Evolutionary conservation across 1,140 invertebrate genomes (phyloP).

Genomic region (Polypedilum pembai): DNA sequence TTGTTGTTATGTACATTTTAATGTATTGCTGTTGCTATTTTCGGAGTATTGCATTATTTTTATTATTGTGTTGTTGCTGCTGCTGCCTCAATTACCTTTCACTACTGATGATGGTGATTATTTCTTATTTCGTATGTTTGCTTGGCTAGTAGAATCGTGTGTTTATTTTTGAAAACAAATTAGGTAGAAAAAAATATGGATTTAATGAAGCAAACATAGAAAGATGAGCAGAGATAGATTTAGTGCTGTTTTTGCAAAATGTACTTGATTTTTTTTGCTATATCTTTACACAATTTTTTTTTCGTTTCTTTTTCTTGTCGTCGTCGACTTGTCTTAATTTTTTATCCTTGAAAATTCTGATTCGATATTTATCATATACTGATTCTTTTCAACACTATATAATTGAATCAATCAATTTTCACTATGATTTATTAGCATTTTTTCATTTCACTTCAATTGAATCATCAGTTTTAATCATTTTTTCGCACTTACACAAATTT

Average conservation of each 20-base stretch:
- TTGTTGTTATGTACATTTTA: neutral
- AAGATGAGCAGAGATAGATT: neutral
- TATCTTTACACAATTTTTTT: neutral
- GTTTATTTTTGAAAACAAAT: neutral
- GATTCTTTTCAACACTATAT: neutral
- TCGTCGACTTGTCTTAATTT: neutral
- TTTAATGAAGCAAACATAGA: neutral
- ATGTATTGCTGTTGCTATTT: neutral
- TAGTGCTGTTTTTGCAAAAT: neutral
- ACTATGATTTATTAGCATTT: neutral
- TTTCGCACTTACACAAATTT: conserved; percentile 3
- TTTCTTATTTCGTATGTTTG: neutral
- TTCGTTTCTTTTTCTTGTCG: neutral
- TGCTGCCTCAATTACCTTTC: neutral
- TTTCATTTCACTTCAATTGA: neutral
- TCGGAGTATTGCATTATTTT: neutral
- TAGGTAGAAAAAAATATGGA: neutral
- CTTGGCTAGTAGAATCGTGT: neutral
- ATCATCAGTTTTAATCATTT: conserved; percentile 7
- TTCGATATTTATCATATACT: neutral
- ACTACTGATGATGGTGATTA: neutral
- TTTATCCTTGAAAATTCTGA: neutral
- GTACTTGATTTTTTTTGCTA: no score
- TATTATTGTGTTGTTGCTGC: no score
- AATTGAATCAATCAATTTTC: neutral